Percentiles rank a stretch among this genome's conserved stretches.
These are phyloP conservation scores for Neodon shergylaensis DNA, from an alignment of 2,113 vertebrate genomes.

Conservation along the genomic window DNA sequence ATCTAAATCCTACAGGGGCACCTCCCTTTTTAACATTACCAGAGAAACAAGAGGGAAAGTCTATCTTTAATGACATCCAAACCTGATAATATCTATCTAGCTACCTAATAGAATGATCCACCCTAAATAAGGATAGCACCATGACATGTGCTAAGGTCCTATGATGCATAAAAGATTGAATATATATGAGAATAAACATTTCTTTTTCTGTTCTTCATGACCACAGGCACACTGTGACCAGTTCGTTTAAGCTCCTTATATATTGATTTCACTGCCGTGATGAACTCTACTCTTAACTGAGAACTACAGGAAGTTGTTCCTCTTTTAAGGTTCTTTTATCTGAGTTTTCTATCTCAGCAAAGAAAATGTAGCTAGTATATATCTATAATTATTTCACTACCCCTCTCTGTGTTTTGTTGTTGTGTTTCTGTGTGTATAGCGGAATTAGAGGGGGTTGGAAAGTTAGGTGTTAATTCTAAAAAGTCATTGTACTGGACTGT, in stretches of 20 bases:
- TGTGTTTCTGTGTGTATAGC: background rate
- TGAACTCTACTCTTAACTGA: background rate
- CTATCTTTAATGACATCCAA: background rate
- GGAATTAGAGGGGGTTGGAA: background rate
- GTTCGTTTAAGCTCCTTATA: too few relatives aligned
- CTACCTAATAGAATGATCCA: background rate
- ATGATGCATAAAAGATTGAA: background rate
- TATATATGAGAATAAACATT: background rate
- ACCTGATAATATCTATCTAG: background rate
- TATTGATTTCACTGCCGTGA: too few relatives aligned
- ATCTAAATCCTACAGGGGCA: background rate
- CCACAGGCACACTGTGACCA: background rate
- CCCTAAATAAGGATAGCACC: background rate
- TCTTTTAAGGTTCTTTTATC: background rate
- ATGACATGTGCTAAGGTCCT: background rate
- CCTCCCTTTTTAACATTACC: background rate
- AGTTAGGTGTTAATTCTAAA: constrained; percentile 10
- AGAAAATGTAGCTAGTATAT: too few relatives aligned
- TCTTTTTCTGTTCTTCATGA: background rate
- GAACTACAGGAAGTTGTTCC: fast-evolving
- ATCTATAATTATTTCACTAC: background rate
- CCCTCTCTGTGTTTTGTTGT: background rate
- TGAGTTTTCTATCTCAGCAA: background rate
- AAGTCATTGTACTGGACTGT: background rate
- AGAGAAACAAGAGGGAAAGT: background rate